A percentile compares a stretch with the other conserved stretches of the same genome.
Evolutionary conservation across 2,113 vertebrate species (phyloP).

Genomic region (Nanorana parkeri): DNA sequence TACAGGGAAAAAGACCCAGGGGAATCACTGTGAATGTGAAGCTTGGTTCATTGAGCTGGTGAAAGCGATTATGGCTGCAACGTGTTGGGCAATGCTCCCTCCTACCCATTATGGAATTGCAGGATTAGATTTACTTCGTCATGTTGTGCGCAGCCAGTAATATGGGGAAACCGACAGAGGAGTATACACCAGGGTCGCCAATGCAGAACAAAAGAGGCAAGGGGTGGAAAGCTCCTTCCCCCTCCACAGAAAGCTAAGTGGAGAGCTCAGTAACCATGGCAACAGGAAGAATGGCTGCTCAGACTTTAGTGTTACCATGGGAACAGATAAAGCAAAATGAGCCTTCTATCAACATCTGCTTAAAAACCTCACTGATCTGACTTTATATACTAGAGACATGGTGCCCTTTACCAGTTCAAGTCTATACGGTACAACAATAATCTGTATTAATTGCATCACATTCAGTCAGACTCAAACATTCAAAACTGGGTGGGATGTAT

Average conservation of each 20-base stretch:
- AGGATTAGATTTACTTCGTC: background rate
- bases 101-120: background rate
- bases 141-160: constrained; percentile 1
- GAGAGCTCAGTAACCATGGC: constrained; percentile 68
- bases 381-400: too few species aligned
- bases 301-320: constrained; percentile 71
- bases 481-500: background rate
- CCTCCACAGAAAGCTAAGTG: constrained; percentile 12
- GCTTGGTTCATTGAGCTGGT: background rate
- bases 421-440: too few species aligned
- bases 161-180: background rate
- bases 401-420: background rate
- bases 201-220: constrained; percentile 44
- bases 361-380: background rate
- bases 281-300: constrained; percentile 73
- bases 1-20: background rate
- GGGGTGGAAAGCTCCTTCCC: constrained; percentile 26
- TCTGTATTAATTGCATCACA: background rate
- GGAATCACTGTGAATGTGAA: too few species aligned
- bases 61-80: background rate
- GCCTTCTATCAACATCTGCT: constrained; percentile 15
- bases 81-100: background rate
- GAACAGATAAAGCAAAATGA: constrained; percentile 65
- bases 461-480: background rate
- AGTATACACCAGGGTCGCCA: constrained; percentile 14